phyloP scores from a whole-genome alignment of 2,113 vertebrate species.

The Gasterosteus aculeatus region DNA sequence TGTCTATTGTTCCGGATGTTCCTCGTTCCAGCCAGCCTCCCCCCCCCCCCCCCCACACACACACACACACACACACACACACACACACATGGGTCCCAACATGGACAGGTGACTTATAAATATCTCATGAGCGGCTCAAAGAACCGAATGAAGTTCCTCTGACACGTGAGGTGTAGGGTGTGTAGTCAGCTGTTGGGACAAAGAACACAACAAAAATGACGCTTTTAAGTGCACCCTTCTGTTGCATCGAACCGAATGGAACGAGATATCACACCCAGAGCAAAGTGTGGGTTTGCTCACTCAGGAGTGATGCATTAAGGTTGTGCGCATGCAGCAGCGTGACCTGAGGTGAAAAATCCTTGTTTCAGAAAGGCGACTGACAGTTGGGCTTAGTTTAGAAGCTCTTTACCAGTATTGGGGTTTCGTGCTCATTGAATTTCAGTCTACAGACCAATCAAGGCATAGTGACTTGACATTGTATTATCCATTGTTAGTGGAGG shows the following conservation, averaged over 20 bases:
- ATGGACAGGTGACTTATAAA: slow-evolving; percentile 72
- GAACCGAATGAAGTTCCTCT: slow-evolving; percentile 55
- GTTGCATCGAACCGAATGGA: slow-evolving; percentile 41
- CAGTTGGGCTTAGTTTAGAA: slow-evolving; percentile 41
- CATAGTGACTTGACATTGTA: slow-evolving; percentile 37
- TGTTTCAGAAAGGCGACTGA: slow-evolving; percentile 37
- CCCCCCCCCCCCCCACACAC: background rate
- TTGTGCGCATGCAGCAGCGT: slow-evolving; percentile 12
- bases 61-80: slow-evolving; percentile 14
- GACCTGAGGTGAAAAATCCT: slow-evolving; percentile 31
- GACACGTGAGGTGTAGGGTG: slow-evolving; percentile 50
- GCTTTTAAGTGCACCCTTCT: slow-evolving; percentile 60
- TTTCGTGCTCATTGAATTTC: slow-evolving; percentile 35
- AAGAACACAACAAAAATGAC: slow-evolving; percentile 34
- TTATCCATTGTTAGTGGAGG: background rate
- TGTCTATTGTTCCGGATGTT: too few species aligned
- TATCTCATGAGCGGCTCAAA: slow-evolving; percentile 65
- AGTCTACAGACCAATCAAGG: slow-evolving; percentile 38
- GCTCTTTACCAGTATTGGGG: slow-evolving; percentile 14
- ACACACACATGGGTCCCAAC: slow-evolving; percentile 24
- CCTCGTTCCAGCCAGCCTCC: too few species aligned
- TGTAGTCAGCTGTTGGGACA: slow-evolving; percentile 52
- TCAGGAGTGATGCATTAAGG: slow-evolving; percentile 33
- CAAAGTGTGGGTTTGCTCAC: slow-evolving; percentile 24
- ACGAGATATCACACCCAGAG: slow-evolving; percentile 55